Evolutionary conservation across 2,888 invertebrate species (phyloP).

Genomic region (Autographa pulchrina): DNA sequence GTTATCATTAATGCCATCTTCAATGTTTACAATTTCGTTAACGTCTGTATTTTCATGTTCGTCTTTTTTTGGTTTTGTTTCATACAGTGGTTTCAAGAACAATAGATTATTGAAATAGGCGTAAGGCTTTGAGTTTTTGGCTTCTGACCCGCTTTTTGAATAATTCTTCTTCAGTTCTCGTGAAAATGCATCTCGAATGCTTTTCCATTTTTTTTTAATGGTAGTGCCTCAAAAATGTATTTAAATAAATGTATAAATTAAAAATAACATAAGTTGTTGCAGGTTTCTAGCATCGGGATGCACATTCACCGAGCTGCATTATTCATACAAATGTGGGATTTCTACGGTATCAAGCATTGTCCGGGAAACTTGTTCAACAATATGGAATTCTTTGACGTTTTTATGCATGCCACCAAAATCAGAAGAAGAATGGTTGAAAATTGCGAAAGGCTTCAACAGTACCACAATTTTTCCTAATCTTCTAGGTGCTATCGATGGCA

Average conservation of each 20-base stretch:
- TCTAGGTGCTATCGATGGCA: constrained; percentile 29
- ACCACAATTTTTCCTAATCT: constrained; percentile 31
- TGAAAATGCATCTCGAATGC: too few relatives aligned
- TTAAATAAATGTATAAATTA: too few relatives aligned
- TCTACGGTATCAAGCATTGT: constrained; percentile 40
- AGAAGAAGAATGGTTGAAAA: constrained; percentile 43
- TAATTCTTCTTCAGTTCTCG: too few relatives aligned
- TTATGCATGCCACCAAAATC: constrained; percentile 34
- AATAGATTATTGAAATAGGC: too few relatives aligned
- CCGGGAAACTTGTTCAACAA: constrained; percentile 47
- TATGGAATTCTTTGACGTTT: constrained; percentile 31
- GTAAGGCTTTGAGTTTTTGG: constrained; percentile 18
- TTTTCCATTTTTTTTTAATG: too few relatives aligned
- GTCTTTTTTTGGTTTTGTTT: too few relatives aligned
- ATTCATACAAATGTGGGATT: constrained; percentile 46
- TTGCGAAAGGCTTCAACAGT: constrained; percentile 23
- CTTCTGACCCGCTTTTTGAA: too few relatives aligned
- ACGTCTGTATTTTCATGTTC: too few relatives aligned
- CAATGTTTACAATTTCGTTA: too few relatives aligned
- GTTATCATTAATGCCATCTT: too few relatives aligned
- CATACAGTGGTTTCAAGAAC: too few relatives aligned
- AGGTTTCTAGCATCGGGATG: constrained; percentile 44
- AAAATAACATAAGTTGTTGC: constrained; percentile 13
- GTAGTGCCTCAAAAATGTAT: too few relatives aligned
- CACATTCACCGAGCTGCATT: constrained; percentile 48